These are phyloP conservation scores for Parapristionchus giblindavisi DNA, from an alignment of 2,888 invertebrate genomes.

Conservation along the genomic window DNA sequence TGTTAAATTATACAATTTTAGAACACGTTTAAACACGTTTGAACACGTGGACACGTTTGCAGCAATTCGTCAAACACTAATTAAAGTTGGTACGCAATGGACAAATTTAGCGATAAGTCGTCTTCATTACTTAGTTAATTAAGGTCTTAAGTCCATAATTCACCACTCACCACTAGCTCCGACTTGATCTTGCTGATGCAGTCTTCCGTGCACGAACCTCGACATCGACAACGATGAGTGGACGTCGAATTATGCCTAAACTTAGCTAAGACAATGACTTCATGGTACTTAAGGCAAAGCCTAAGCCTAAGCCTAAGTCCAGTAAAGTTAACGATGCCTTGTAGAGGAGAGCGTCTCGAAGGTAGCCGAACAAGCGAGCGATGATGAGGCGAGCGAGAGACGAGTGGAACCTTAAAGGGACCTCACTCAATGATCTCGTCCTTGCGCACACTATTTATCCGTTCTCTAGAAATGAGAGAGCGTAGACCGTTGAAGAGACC, in stretches of 20 bases:
- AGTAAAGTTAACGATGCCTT: neutral
- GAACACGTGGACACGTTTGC: too few relatives aligned
- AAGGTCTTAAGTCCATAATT: too few relatives aligned
- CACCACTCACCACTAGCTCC: too few relatives aligned
- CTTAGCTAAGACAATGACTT: neutral
- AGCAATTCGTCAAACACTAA: too few relatives aligned
- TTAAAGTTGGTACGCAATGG: too few relatives aligned
- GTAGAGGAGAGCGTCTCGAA: conserved; percentile 15
- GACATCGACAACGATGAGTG: conserved; percentile 3
- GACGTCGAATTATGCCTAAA: neutral
- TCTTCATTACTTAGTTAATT: too few relatives aligned
- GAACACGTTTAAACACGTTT: too few relatives aligned
- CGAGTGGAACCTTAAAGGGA: neutral
- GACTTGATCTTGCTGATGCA: conserved; percentile 27
- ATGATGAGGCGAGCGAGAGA: conserved; percentile 22
- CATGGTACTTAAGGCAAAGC: neutral
- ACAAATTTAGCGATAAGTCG: too few relatives aligned
- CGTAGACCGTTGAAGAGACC: too few relatives aligned
- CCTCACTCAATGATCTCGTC: neutral
- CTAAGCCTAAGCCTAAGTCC: neutral
- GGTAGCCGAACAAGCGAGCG: conserved; percentile 22
- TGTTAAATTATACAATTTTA: too few relatives aligned
- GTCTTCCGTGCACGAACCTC: conserved; percentile 20
- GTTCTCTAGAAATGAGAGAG: too few relatives aligned
- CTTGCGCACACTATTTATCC: neutral